Conservation (phyloP, 2,113 vertebrate genomes). For the Macquaria ambigua region DNA sequence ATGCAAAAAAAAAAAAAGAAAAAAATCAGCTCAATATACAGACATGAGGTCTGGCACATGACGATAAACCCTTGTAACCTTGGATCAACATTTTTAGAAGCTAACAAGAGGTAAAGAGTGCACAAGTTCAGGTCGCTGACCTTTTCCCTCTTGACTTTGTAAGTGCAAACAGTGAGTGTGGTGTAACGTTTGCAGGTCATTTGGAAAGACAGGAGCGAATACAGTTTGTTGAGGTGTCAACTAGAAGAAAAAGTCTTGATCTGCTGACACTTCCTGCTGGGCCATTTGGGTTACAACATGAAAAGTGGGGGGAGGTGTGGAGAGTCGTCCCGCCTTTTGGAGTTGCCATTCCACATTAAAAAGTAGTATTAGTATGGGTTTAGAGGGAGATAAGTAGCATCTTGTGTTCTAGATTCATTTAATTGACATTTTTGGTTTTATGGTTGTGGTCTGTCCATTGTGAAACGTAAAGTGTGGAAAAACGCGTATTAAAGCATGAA, state of each 20-base stretch:
- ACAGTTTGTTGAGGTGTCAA: not conserved
- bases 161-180: not conserved
- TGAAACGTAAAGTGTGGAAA: not conserved
- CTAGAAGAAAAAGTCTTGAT: not conserved
- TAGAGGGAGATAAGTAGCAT: not conserved
- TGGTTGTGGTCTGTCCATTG: not conserved
- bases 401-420: not conserved
- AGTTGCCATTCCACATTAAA: not conserved
- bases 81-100: slow-evolving; percentile 22
- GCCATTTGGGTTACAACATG: not conserved
- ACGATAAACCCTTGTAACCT: not conserved
- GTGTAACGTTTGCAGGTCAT: slow-evolving; percentile 12
- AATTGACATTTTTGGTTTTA: not conserved
- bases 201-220: not conserved
- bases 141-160: not conserved
- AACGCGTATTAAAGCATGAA: not conserved
- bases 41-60: not conserved
- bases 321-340: not conserved
- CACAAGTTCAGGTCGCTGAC: not conserved
- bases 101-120: not conserved
- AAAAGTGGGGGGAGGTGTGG: not conserved
- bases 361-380: not conserved
- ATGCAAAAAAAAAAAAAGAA: not conserved
- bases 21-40: not conserved
- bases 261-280: slow-evolving; percentile 26